Base-by-base conservation (phyloP, 37 sponge, comb jelly and placozoan genomes). In the Petrosia ficiformis region DNA sequence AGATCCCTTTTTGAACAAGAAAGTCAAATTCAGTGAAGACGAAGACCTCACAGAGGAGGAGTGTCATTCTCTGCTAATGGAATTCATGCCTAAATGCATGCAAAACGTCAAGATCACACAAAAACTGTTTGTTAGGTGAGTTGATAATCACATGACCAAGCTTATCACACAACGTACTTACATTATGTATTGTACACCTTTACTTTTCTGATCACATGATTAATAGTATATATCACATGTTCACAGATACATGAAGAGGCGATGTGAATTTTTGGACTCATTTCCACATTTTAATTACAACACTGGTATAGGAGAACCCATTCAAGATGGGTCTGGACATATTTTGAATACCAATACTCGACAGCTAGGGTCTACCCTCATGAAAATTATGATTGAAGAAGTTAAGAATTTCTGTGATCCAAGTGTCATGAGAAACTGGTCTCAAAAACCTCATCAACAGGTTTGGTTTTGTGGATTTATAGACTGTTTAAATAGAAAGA, bases 381-480 rank as follows among this genome's bases (percentile, higher is more conserved):
- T 94, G 89, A 35, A 28, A 30, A 81, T 85, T 26, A 94, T 94
- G 95, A 72, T 94, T 38, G 76, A 71, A 36, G 95, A 94, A 44
- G 91, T 90, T 28, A 57, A 52, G 16, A 72, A 83, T 34, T 84
- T 94, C 63, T 94, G 90, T 76, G 71, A 88, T 38, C 83, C 91
- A 29, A 48, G 35, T n/a, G 77, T 84, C 68, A 80, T 74, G 58
- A 76, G 77, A 59, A 66, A 93, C 65, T 93, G 86, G 86, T 71
- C 77, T 2, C 22, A 69, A 36, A 77, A 87, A 36, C 70, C 82
- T 11, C 94, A 85, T 40, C 86, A 93, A 58, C 89, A 86, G 84
- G 83, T 90, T 24, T 34, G 63, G 61, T 34, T 25, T 34, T 16
- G 16, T 16, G n/a, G n/a, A n/a, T n/a, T n/a, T n/a, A n/a, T n/a